phyloP scores from a whole-genome alignment of 35 echinoderm and acorn worm species.

The Patiria miniata region DNA sequence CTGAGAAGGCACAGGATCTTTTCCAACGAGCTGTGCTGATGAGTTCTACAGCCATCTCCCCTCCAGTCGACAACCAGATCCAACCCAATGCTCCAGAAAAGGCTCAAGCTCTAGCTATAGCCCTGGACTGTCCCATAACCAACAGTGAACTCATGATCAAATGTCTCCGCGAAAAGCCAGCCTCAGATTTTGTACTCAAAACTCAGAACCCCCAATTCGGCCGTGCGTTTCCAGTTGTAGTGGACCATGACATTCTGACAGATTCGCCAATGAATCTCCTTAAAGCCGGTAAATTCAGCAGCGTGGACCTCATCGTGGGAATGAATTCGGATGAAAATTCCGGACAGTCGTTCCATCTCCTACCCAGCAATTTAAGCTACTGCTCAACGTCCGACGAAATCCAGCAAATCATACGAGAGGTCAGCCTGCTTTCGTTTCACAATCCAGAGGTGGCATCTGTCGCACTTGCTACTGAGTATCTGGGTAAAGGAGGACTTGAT shows the following conservation, averaged over 20 bases:
- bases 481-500: neutral
- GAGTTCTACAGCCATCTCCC: neutral
- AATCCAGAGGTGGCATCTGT: neutral
- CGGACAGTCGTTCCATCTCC: neutral
- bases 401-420: neutral
- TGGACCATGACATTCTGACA: slow-evolving; percentile 40
- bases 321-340: neutral
- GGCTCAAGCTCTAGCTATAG: neutral
- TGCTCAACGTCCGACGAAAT: neutral
- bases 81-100: slow-evolving; percentile 1
- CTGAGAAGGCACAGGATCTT: neutral
- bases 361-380: neutral
- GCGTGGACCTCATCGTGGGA: slow-evolving; percentile 3
- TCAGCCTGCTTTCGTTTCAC: neutral
- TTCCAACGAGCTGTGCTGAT: neutral
- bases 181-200: neutral
- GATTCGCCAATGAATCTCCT: slow-evolving; percentile 2
- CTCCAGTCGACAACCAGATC: neutral
- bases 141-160: neutral
- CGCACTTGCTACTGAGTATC: neutral
- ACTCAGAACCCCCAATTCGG: neutral
- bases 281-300: neutral
- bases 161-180: slow-evolving; percentile 21
- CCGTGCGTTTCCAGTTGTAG: slow-evolving; percentile 49
- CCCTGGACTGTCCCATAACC: slow-evolving; percentile 1